A percentile compares a stretch with the other conserved stretches of the same genome.
Conservation (phyloP, 92 coral and sea anemone species). For the Porites lobata region DNA sequence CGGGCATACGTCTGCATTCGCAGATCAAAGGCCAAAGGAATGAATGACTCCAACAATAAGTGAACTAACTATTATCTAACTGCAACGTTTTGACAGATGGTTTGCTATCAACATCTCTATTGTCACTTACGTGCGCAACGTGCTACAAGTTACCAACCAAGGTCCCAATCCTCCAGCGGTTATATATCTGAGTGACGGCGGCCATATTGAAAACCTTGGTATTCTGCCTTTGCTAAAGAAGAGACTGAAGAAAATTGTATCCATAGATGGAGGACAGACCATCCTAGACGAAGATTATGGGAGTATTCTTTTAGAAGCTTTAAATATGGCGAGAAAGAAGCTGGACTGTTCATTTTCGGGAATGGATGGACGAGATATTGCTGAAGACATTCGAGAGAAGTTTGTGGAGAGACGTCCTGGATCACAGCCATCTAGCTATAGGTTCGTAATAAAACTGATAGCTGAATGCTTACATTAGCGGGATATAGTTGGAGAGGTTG, state of each 20-base stretch:
- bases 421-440: constrained; percentile 37
- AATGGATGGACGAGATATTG: no score
- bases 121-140: constrained; percentile 25
- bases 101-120: constrained; percentile 25
- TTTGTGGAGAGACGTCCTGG: constrained; percentile 23
- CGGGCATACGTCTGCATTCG: no score
- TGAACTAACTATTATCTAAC: no score
- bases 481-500: no score
- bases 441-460: background rate
- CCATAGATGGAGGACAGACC: constrained; percentile 28
- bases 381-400: background rate
- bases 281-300: background rate
- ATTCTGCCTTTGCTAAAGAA: constrained; percentile 20
- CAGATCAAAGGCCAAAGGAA: no score
- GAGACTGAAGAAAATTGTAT: constrained; percentile 2
- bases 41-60: no score
- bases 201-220: constrained; percentile 48
- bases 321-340: constrained; percentile 36
- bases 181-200: background rate
- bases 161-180: constrained; percentile 55
- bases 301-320: constrained; percentile 3
- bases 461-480: no score
- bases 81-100: constrained; percentile 14
- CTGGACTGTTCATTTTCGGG: constrained; percentile 41
- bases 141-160: constrained; percentile 8